Evolutionary conservation across 2,888 invertebrate species (phyloP).

Genomic region (Entomobrya multifasciata): DNA sequence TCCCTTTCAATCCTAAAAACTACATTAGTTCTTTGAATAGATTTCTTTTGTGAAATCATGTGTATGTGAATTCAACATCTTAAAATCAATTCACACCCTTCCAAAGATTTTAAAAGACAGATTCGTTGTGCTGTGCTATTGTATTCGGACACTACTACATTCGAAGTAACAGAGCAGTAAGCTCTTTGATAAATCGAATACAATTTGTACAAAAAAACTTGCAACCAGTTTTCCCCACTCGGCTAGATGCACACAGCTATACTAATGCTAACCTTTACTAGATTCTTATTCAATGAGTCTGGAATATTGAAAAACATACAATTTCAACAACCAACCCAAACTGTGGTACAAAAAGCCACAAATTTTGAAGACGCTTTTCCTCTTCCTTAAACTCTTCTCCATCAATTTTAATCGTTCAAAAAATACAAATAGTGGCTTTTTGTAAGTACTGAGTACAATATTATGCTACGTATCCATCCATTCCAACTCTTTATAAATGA

Average conservation of each 20-base stretch:
- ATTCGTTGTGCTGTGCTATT: too few relatives aligned
- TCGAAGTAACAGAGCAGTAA: neutral
- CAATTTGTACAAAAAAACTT: neutral
- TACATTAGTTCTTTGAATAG: neutral
- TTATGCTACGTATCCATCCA: neutral
- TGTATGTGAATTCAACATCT: neutral
- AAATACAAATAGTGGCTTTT: neutral
- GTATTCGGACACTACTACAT: too few relatives aligned
- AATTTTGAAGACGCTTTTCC: neutral
- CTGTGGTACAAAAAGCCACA: neutral
- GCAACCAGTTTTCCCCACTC: neutral
- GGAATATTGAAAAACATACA: neutral
- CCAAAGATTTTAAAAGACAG: neutral
- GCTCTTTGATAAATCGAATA: neutral
- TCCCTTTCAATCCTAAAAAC: neutral
- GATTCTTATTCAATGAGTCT: neutral
- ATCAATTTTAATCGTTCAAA: conserved; percentile 1
- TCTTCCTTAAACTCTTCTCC: neutral
- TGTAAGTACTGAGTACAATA: neutral
- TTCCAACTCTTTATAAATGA: neutral
- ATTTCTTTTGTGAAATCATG: neutral
- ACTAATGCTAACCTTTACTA: neutral
- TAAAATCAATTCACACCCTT: conserved; percentile 33
- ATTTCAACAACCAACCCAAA: neutral
- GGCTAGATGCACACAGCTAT: neutral